Conservation (phyloP, 2,797 vertebrate species). For the Semaprochilodus insignis region DNA sequence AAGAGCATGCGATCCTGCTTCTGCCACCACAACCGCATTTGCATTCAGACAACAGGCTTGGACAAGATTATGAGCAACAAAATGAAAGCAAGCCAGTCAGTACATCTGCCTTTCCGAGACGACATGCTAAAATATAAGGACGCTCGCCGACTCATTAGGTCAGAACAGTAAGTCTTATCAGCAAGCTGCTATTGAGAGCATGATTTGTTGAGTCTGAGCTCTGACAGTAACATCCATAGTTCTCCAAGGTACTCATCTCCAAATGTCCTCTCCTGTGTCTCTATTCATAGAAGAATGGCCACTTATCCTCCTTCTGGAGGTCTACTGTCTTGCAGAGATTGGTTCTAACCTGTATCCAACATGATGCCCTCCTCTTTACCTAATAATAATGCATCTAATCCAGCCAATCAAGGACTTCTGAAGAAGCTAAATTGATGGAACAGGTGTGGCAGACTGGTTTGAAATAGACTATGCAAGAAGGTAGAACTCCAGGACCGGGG, state of each 20-base stretch:
- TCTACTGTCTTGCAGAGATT: too few relatives aligned
- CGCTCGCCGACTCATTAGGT: slow-evolving; percentile 16
- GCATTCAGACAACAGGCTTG: slow-evolving; percentile 36
- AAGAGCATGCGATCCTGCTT: slow-evolving; percentile 26
- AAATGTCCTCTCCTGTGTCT: slow-evolving; percentile 11
- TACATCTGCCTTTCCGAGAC: background rate
- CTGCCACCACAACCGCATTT: slow-evolving; percentile 36
- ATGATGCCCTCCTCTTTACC: too few relatives aligned
- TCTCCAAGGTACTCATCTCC: background rate
- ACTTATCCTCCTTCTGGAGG: too few relatives aligned
- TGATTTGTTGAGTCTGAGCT: background rate
- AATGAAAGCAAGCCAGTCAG: slow-evolving; percentile 28
- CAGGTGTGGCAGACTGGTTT: too few relatives aligned
- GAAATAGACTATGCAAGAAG: too few relatives aligned
- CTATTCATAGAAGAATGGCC: background rate
- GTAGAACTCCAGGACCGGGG: too few relatives aligned
- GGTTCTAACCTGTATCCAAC: too few relatives aligned
- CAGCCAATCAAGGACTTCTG: too few relatives aligned
- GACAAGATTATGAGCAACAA: slow-evolving; percentile 41
- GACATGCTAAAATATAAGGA: slow-evolving; percentile 15
- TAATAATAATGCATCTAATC: too few relatives aligned
- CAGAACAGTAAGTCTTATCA: slow-evolving; percentile 1
- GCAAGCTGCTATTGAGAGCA: background rate
- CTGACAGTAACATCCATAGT: background rate
- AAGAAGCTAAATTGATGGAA: too few relatives aligned